Percentiles rank a stretch among this genome's conserved stretches.
Evolutionary conservation across 2,888 invertebrate genomes (phyloP).

Genomic region (Tinea trinotella): DNA sequence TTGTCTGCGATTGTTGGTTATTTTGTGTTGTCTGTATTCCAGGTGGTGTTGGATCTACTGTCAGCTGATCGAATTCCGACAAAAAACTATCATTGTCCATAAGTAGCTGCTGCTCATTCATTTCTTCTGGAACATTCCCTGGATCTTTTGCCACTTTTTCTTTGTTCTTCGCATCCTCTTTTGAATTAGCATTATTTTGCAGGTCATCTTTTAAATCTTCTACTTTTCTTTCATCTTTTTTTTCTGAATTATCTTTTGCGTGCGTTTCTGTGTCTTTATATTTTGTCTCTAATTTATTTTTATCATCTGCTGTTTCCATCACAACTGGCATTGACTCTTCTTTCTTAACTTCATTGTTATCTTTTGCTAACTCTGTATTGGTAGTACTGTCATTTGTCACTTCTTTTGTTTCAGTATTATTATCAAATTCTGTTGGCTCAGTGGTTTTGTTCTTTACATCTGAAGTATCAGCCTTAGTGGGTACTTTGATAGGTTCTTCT

Average conservation of each 20-base stretch:
- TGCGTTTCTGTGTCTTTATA: constrained; percentile 33
- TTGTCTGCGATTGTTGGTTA: constrained; percentile 45
- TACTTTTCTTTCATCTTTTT: constrained; percentile 41
- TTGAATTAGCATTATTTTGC: constrained; percentile 36
- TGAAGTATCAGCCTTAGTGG: constrained; percentile 44
- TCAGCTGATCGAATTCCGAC: constrained; percentile 68
- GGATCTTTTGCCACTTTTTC: background rate
- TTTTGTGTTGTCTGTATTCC: constrained; percentile 36
- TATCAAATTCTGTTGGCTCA: background rate
- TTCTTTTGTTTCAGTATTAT: background rate
- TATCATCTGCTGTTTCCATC: constrained; percentile 27
- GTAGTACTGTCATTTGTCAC: constrained; percentile 19
- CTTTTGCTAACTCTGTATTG: constrained; percentile 40
- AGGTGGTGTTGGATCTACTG: constrained; percentile 54
- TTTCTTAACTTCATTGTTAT: constrained; percentile 28
- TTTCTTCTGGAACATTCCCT: constrained; percentile 34
- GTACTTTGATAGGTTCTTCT: constrained; percentile 49
- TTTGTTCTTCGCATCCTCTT: background rate
- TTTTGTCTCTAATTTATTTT: constrained; percentile 35
- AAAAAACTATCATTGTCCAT: constrained; percentile 67
- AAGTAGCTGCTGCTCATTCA: constrained; percentile 43
- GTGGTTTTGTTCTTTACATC: background rate
- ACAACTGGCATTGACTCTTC: constrained; percentile 22
- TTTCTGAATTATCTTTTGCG: constrained; percentile 27
- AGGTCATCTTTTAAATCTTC: constrained; percentile 40